phyloP scores from a whole-genome alignment of 2,797 vertebrate species.

The Epinephelus coioides region DNA sequence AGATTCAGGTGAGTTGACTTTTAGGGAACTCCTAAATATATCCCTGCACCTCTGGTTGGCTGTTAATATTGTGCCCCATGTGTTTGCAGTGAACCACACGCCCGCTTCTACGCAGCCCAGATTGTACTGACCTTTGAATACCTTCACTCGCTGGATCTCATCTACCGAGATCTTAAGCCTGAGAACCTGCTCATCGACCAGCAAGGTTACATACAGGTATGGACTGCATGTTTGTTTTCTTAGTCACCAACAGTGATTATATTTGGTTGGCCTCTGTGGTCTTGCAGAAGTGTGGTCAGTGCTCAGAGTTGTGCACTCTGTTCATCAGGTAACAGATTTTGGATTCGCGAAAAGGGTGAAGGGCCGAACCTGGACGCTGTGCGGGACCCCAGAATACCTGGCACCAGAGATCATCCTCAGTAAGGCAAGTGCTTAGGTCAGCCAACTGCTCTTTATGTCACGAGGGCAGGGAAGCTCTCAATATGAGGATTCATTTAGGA shows the following conservation, averaged over 20 bases:
- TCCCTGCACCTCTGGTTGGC: neutral
- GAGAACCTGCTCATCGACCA: conserved; percentile 97
- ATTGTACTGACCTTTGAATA: conserved; percentile 97
- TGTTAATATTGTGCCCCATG: conserved; percentile 33
- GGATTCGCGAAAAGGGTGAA: conserved; percentile 97
- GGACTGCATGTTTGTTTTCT: neutral
- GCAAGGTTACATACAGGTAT: conserved; percentile 94
- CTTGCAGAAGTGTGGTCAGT: neutral
- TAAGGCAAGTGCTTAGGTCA: conserved; percentile 84
- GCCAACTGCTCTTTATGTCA: neutral
- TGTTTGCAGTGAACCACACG: conserved; percentile 92
- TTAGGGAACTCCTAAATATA: neutral
- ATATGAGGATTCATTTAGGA: neutral
- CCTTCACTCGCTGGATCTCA: conserved; percentile 96
- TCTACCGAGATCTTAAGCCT: conserved; percentile 96
- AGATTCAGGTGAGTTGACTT: conserved; percentile 89
- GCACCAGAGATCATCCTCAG: conserved; percentile 97
- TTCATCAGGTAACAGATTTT: conserved; percentile 94
- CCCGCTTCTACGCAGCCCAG: conserved; percentile 96
- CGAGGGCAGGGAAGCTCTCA: too few relatives aligned
- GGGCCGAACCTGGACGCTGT: conserved; percentile 96
- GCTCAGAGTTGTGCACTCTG: conserved; percentile 12
- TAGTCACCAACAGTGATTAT: neutral
- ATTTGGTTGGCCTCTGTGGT: neutral
- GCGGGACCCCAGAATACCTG: conserved; percentile 94